Evolutionary conservation across 1,140 invertebrate species (phyloP).

Genomic region (Lamellibrachia luymesi): DNA sequence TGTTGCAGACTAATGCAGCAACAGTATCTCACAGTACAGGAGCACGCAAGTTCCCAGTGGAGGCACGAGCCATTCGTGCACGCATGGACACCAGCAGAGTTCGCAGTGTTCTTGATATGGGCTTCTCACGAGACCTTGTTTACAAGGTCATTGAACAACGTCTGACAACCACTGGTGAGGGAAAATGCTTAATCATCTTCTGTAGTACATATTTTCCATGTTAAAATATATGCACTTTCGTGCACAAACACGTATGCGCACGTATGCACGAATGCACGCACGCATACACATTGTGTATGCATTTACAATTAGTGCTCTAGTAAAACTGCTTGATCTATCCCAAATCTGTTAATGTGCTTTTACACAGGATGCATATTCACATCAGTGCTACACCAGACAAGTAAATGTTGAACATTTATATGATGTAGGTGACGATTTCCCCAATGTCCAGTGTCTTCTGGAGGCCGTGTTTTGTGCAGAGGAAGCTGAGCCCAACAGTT

Average conservation of each 20-base stretch:
- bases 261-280: background rate
- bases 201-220: background rate
- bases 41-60: background rate
- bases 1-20: background rate
- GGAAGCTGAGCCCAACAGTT: background rate
- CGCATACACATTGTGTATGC: background rate
- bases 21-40: background rate
- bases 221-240: background rate
- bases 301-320: background rate
- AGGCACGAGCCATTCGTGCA: background rate
- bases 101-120: background rate
- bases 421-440: background rate
- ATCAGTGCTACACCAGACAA: background rate
- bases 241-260: background rate
- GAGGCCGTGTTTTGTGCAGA: slow-evolving; percentile 7
- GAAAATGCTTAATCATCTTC: background rate
- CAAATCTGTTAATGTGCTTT: background rate
- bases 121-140: background rate
- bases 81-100: slow-evolving; percentile 13
- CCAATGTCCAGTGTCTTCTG: background rate
- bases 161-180: slow-evolving; percentile 5
- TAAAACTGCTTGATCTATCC: background rate
- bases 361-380: background rate
- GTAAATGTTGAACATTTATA: background rate
- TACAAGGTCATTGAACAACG: slow-evolving; percentile 13